These are phyloP conservation scores for Nycticorax nycticorax DNA, from an alignment of 2,113 vertebrate genomes.

Conservation along the genomic window DNA sequence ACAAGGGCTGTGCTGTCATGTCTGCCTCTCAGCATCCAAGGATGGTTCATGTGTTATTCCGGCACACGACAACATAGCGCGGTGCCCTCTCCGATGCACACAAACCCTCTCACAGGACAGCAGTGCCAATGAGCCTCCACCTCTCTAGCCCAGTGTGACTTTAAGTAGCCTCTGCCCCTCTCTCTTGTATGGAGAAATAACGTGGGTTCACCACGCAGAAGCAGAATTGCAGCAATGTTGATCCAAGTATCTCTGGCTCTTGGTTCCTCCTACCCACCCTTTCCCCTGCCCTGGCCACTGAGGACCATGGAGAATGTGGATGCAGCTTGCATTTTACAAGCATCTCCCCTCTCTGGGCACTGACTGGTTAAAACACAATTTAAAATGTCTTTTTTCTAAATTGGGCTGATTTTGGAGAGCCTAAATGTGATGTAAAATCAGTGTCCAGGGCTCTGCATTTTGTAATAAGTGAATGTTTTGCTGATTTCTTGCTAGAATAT, in stretches of 20 bases:
- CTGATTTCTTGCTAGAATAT: slow-evolving; percentile 58
- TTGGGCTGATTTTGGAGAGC: slow-evolving; percentile 25
- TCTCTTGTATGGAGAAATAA: background rate
- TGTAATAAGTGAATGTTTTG: slow-evolving; percentile 62
- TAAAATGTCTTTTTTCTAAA: background rate
- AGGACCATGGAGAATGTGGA: fast-evolving
- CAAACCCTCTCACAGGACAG: background rate
- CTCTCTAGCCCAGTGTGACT: background rate
- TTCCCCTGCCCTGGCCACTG: fast-evolving
- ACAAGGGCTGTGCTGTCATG: background rate
- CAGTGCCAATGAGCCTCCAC: background rate
- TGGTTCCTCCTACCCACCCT: background rate
- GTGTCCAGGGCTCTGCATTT: slow-evolving; percentile 44
- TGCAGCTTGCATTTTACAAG: background rate
- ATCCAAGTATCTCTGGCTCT: background rate
- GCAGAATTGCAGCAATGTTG: background rate
- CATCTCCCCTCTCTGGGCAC: background rate
- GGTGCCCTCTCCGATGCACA: background rate
- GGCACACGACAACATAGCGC: background rate
- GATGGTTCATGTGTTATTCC: background rate
- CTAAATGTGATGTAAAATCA: slow-evolving; percentile 55
- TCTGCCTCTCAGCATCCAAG: background rate
- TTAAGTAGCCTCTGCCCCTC: background rate
- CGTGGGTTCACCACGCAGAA: background rate
- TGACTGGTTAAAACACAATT: slow-evolving; percentile 20